Evolutionary conservation across 2,888 invertebrate species (phyloP), one percentile per base, ranked within the genome.

Genomic region (Erebia ligea): DNA sequence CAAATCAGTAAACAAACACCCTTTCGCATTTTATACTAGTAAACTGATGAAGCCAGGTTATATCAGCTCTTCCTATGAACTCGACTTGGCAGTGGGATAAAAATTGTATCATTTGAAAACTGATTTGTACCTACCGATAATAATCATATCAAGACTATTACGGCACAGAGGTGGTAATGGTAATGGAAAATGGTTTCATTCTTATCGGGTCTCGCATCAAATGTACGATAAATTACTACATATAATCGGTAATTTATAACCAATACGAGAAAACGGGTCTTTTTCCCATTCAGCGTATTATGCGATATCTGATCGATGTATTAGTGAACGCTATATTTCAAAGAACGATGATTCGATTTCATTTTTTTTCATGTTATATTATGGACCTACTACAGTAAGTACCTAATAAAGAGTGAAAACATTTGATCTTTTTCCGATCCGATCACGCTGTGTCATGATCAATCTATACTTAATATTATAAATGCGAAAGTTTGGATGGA

Each of bases 161-260:
- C 61, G 13, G 48, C 62, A 21, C 6, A 19, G 4, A 42, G 42
- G 61, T 45, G 62, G 19, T 48, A 62, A n/a, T n/a, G n/a, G n/a
- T n/a, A n/a, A n/a, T n/a, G n/a, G 19, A 61, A 61, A 62, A 48
- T 48, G 61, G 48, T 62, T 48, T 9, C 48, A 45, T 62, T 21
- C 13, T 48, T 48, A 48, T 62, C 48, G 15, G 4, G 10, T 17
- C 19, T 9, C 21, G 21, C 13, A 21, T 62, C 62, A 48, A 21
- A 62, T 62, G 21, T 62, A 15, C 62, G 62, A 62, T 62, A 62
- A 62, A 62, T 62, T 48, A 62, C 62, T 1, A 21, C 21, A 45
- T 62, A 48, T 48, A 45, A 48, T 48, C 48, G 15, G 62, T 48
- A 48, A 62, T 62, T 62, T 48, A 48, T 62, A 62, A 48, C 62